These are phyloP conservation scores for Pycnonotus jocosus DNA, from an alignment of 2,113 vertebrate genomes.

Conservation along the genomic window DNA sequence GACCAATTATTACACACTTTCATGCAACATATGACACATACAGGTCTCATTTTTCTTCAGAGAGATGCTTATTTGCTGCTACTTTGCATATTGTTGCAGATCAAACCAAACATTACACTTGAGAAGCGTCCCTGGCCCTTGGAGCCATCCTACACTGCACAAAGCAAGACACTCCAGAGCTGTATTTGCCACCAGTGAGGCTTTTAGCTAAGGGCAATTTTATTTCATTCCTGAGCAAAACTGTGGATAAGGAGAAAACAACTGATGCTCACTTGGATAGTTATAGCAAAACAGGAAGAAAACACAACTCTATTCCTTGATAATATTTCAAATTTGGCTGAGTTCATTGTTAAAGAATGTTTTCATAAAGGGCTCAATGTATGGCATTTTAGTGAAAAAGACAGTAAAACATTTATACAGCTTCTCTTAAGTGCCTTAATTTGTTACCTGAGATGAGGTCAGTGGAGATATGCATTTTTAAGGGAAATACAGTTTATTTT, in stretches of 20 bases:
- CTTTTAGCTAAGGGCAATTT: background rate
- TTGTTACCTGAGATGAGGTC: background rate
- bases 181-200: background rate
- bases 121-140: background rate
- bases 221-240: background rate
- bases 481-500: background rate
- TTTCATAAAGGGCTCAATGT: background rate
- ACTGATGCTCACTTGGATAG: background rate
- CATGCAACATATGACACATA: background rate
- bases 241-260: background rate
- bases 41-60: background rate
- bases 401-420: background rate
- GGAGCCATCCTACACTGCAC: background rate
- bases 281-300: background rate
- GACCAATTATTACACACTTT: background rate
- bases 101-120: background rate
- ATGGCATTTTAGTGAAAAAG: background rate
- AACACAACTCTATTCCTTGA: background rate
- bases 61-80: background rate
- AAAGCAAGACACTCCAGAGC: background rate
- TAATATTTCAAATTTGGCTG: background rate
- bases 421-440: background rate
- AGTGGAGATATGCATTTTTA: background rate
- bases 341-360: background rate
- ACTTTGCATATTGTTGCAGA: background rate